phyloP scores from a whole-genome alignment of 2,113 vertebrate genomes.

The Sylvicapra grimmia region DNA sequence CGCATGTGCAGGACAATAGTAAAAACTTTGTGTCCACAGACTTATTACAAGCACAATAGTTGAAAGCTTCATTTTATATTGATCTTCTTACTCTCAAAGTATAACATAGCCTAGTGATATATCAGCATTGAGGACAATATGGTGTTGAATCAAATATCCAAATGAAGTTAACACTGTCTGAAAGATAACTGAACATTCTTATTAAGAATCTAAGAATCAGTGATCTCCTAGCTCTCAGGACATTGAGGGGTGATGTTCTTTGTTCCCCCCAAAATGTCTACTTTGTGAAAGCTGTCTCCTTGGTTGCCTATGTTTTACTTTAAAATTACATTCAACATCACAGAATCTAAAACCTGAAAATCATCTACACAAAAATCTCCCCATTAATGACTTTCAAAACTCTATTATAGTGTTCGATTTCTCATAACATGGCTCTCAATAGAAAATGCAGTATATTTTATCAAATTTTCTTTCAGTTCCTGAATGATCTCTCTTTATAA shows the following conservation, averaged over 20 bases:
- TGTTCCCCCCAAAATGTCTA: background rate
- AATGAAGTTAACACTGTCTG: background rate
- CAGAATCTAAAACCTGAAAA: constrained; percentile 21
- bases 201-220: background rate
- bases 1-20: background rate
- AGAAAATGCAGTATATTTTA: constrained; percentile 29
- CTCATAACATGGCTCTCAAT: background rate
- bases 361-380: constrained; percentile 9
- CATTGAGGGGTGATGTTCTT: background rate
- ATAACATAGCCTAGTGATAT: background rate
- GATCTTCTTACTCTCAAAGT: background rate
- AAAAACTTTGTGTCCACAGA: background rate
- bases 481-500: constrained; percentile 49
- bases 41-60: background rate
- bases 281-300: background rate
- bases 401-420: background rate
- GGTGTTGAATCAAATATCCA: background rate
- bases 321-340: background rate
- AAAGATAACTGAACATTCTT: background rate
- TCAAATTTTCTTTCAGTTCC: constrained; percentile 36
- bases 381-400: background rate
- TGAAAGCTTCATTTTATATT: background rate
- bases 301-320: background rate
- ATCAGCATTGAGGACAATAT: background rate
- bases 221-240: background rate